Evolutionary conservation across 2,113 vertebrate species (phyloP), one percentile per base, ranked within the genome.

Genomic region (Campylorhamphus procurvoides): DNA sequence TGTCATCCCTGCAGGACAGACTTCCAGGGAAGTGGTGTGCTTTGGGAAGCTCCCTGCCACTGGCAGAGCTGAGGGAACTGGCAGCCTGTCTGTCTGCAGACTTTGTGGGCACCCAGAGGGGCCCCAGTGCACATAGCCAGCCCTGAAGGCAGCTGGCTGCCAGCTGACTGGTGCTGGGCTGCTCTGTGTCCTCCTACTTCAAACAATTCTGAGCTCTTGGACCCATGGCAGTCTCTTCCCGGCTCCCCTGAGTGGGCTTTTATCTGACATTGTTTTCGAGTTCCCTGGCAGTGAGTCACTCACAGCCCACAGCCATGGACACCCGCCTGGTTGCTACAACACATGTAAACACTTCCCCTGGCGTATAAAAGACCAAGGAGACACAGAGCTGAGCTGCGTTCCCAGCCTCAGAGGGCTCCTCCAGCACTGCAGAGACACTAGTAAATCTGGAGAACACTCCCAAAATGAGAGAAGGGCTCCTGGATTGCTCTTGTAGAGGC

Each of bases 311-410:
- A 37, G 83, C 14, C 91, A 76, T 81, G 85, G 31, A 66, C 94
- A 75, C 80, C 55, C 3, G 64, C 63, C 77, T 23, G 76, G 97
- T 97, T 97, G 97, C 97, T 95, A 97, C 97, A 97, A 97, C 97
- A 97, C 86, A 46, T 4, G 40, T 97, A 96, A 97, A 97, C 96
- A 97, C 82, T 92, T 90, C 90, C 92, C 93, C 94, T 73, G 63
- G 24, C 2, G 4, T 84, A 94, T 76, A 90, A 95, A 92, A 92
- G 73, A 90, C 94, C 94, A 76, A 39, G 4, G 84, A 84, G 94
- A 44, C 72, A 11, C 94, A 59, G 69, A 90, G 93, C 92, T 25
- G 47, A 94, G 79, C 75, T 52, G 81, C 83, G 29, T 96, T 96
- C 94, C 90, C 94, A 92, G 84, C 77, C 87, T 9, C 6, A 53